These are phyloP conservation scores for Cyprinella venusta DNA, from an alignment of 2,797 vertebrate genomes.

Conservation along the genomic window DNA sequence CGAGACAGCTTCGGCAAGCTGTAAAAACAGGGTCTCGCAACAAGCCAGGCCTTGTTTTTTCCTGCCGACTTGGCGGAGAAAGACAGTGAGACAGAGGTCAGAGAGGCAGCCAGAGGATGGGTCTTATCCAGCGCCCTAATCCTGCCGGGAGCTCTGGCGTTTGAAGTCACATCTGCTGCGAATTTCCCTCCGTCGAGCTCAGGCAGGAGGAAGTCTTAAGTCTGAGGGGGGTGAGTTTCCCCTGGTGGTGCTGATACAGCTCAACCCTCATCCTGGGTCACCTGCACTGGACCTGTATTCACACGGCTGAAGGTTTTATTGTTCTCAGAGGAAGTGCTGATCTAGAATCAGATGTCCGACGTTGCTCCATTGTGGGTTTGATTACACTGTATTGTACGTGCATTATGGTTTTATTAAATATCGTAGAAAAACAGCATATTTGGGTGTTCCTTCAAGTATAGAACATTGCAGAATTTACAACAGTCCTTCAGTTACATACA, in stretches of 20 bases:
- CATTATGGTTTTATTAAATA: neutral
- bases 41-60: constrained; percentile 75
- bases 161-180: constrained; percentile 81
- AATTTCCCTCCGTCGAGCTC: constrained; percentile 70
- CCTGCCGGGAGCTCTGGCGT: constrained; percentile 74
- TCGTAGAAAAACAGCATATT: neutral
- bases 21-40: constrained; percentile 77
- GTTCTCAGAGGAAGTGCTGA: constrained; percentile 24
- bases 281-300: constrained; percentile 24
- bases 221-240: constrained; percentile 36
- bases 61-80: constrained; percentile 62
- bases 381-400: neutral
- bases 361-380: neutral
- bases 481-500: neutral
- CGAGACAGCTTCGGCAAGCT: constrained; percentile 58
- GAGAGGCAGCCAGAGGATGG: constrained; percentile 73
- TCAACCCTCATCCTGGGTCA: constrained; percentile 33
- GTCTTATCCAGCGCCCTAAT: constrained; percentile 76
- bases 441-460: neutral
- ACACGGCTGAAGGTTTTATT: constrained; percentile 1
- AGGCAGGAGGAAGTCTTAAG: constrained; percentile 74
- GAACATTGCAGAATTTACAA: neutral
- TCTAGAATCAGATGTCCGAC: neutral
- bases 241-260: constrained; percentile 16
- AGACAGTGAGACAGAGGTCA: constrained; percentile 64